Evolutionary conservation across 2,113 vertebrate genomes (phyloP).

Genomic region (Peromyscus californicus): DNA sequence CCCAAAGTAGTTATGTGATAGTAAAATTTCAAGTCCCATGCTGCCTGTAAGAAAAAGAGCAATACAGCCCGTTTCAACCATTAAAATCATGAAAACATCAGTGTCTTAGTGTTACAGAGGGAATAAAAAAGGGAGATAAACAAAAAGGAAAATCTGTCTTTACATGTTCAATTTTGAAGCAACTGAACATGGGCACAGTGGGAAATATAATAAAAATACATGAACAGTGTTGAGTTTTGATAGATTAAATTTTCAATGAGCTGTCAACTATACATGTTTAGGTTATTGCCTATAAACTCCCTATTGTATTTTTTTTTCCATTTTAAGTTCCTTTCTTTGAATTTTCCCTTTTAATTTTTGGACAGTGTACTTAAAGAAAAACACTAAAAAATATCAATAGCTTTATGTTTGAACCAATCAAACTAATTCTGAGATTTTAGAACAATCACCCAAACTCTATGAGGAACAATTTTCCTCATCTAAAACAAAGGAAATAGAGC

Average conservation of each 20-base stretch:
- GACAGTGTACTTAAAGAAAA: background rate
- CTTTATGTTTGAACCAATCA: slow-evolving; percentile 2
- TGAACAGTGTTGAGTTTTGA: slow-evolving; percentile 25
- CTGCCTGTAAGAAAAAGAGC: slow-evolving; percentile 42
- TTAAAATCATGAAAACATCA: slow-evolving; percentile 49
- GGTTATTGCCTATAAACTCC: slow-evolving; percentile 52
- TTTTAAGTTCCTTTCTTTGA: slow-evolving; percentile 43
- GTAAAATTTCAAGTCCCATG: slow-evolving; percentile 26
- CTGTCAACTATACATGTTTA: slow-evolving; percentile 53
- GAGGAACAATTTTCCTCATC: background rate
- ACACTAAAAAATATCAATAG: slow-evolving; percentile 27
- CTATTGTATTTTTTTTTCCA: background rate
- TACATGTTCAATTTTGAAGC: slow-evolving; percentile 60
- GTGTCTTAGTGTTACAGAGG: slow-evolving; percentile 43
- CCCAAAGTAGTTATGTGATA: background rate
- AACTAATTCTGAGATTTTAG: slow-evolving; percentile 41
- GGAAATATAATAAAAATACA: slow-evolving; percentile 71
- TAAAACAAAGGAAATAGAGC: background rate
- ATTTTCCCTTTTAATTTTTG: slow-evolving; percentile 65
- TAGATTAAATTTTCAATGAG: slow-evolving; percentile 73
- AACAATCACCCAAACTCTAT: background rate
- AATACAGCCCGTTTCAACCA: background rate
- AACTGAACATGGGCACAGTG: slow-evolving; percentile 53
- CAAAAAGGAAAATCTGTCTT: slow-evolving; percentile 59
- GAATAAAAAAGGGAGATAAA: slow-evolving; percentile 26